Percentiles rank a stretch among this genome's conserved stretches.
Conservation (phyloP, 1,140 invertebrate species). For the Amyelois transitella region DNA sequence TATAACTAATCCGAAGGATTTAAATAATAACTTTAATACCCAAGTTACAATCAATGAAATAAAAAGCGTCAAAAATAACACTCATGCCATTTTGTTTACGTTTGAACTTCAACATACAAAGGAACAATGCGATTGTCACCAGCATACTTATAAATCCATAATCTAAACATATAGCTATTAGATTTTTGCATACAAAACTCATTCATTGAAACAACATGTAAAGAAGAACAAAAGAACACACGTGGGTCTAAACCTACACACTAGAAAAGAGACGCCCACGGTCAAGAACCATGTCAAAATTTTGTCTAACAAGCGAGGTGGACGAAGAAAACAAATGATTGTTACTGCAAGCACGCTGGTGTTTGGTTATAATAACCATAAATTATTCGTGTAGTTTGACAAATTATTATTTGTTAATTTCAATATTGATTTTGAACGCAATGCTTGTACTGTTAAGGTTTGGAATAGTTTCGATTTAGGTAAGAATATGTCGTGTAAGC, state of each 20-base stretch:
- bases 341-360: constrained; percentile 31
- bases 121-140: constrained; percentile 7
- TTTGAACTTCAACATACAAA: constrained; percentile 6
- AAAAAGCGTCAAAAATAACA: not conserved
- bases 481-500: constrained; percentile 16
- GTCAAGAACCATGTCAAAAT: constrained; percentile 34
- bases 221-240: constrained; percentile 41
- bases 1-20: constrained; percentile 16
- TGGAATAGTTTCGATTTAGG: not conserved
- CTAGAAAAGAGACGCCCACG: constrained; percentile 32
- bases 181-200: constrained; percentile 41
- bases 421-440: not conserved
- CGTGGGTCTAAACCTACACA: constrained; percentile 31
- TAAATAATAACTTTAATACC: constrained; percentile 24
- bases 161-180: constrained; percentile 23
- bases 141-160: constrained; percentile 7
- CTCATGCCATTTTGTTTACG: not conserved
- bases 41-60: constrained; percentile 3
- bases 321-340: constrained; percentile 42
- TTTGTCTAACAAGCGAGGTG: constrained; percentile 44
- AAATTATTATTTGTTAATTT: constrained; percentile 6
- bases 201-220: constrained; percentile 28
- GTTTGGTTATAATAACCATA: constrained; percentile 43
- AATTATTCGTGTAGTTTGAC: constrained; percentile 26
- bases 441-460: not conserved